phyloP scores from a whole-genome alignment of 1,140 invertebrate species.

The Monomorium pharaonis region DNA sequence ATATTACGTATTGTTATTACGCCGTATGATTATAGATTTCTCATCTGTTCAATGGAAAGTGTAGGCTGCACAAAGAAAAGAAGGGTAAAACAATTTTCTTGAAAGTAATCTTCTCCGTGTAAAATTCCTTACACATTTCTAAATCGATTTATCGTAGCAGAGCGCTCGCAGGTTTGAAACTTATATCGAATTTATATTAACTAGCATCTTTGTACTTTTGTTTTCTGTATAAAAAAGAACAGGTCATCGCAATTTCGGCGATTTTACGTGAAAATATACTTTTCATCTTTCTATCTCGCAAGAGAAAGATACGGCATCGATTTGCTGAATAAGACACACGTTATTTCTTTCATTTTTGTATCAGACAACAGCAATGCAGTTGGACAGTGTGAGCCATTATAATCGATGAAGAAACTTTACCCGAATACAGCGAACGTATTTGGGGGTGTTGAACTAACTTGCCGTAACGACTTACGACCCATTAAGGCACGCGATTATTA shows the following conservation, averaged over 20 bases:
- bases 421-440: constrained; percentile 78
- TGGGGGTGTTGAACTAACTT: constrained; percentile 78
- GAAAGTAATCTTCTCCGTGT: not conserved
- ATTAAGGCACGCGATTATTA: not conserved
- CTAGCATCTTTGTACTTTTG: not conserved
- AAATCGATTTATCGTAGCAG: not conserved
- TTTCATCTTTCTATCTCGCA: not conserved
- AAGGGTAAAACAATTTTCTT: constrained; percentile 23
- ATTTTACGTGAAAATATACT: not conserved
- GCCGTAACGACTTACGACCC: constrained; percentile 24
- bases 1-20: constrained; percentile 28
- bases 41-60: constrained; percentile 4
- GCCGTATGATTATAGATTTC: not conserved
- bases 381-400: constrained; percentile 62
- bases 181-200: not conserved
- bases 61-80: not conserved
- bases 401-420: constrained; percentile 77
- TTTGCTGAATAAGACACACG: not conserved
- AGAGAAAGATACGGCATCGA: not conserved
- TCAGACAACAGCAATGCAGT: constrained; percentile 33
- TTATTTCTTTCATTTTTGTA: not conserved
- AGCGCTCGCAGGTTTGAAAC: not conserved
- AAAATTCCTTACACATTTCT: not conserved
- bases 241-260: not conserved
- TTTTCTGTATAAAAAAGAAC: not conserved